These are phyloP conservation scores for Notodonta dromedarius DNA, from an alignment of 2,888 invertebrate species.

Conservation along the genomic window DNA sequence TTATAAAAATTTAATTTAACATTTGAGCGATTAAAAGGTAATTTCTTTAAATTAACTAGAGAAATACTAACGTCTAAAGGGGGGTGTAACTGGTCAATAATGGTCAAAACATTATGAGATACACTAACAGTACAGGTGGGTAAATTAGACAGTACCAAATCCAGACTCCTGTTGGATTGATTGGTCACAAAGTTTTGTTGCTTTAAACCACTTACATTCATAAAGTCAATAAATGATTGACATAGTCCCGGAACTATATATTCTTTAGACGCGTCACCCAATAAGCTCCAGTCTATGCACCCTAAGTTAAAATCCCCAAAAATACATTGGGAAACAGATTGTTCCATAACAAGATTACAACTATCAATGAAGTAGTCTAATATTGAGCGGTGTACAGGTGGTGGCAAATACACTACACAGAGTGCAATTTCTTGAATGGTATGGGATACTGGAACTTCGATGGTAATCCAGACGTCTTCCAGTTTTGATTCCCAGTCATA, in stretches of 20 bases:
- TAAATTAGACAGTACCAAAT: conserved; percentile 3
- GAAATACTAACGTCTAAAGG: background rate
- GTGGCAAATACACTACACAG: conserved; percentile 14
- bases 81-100: conserved; percentile 6
- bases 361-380: conserved; percentile 8
- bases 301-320: conserved; percentile 10
- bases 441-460: background rate
- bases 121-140: background rate
- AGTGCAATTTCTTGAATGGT: conserved; percentile 3
- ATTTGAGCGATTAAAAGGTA: background rate
- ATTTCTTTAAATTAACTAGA: background rate
- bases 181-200: conserved; percentile 5
- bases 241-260: background rate
- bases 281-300: conserved; percentile 6
- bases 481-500: conserved; percentile 7
- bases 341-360: conserved; percentile 7
- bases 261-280: background rate
- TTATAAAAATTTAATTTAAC: conserved; percentile 4
- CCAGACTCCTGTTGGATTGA: conserved; percentile 1
- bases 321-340: background rate
- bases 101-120: background rate
- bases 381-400: conserved; percentile 3
- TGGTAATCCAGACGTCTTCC: conserved; percentile 10
- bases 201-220: background rate
- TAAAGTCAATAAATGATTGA: conserved; percentile 5